phyloP scores from a whole-genome alignment of 1,140 invertebrate genomes.

The Globodera ellingtonae region DNA sequence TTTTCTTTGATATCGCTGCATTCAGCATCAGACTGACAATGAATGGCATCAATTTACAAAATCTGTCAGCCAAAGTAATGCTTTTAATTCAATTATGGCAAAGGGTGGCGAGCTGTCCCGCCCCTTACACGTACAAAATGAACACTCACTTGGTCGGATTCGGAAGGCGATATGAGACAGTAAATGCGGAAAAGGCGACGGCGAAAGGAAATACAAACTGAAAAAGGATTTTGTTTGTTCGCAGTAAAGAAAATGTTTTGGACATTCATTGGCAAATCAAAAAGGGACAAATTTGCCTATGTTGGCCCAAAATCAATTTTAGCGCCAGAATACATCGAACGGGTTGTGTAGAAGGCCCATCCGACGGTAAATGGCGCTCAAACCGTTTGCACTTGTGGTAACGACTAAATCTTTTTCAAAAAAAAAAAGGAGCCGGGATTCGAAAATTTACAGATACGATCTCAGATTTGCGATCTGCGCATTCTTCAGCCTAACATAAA shows the following conservation, averaged over 20 bases:
- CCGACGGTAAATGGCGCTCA: slow-evolving; percentile 9
- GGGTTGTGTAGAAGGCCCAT: not conserved
- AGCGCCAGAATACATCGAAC: slow-evolving; percentile 11
- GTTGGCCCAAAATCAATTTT: not conserved
- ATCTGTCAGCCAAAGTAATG: too few species aligned
- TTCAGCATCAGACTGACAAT: too few species aligned
- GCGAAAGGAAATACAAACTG: slow-evolving; percentile 18
- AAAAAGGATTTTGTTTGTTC: not conserved
- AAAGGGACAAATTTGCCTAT: not conserved
- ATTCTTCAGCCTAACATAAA: not conserved
- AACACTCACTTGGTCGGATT: not conserved
- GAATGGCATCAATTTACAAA: too few species aligned
- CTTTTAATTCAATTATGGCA: not conserved
- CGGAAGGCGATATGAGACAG: not conserved
- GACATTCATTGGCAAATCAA: not conserved
- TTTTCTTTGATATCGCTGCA: too few species aligned
- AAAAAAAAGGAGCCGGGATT: not conserved
- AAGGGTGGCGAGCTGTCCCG: not conserved
- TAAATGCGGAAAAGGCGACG: slow-evolving; percentile 8
- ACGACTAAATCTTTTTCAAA: too few species aligned
- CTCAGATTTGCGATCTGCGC: too few species aligned
- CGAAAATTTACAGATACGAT: not conserved
- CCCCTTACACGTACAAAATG: not conserved
- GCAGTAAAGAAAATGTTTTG: not conserved
- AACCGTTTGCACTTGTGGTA: too few species aligned